A percentile compares a stretch with the other conserved stretches of the same genome.
Evolutionary conservation across 2,113 vertebrate genomes (phyloP).

Genomic region (Puntigrus tetrazona): DNA sequence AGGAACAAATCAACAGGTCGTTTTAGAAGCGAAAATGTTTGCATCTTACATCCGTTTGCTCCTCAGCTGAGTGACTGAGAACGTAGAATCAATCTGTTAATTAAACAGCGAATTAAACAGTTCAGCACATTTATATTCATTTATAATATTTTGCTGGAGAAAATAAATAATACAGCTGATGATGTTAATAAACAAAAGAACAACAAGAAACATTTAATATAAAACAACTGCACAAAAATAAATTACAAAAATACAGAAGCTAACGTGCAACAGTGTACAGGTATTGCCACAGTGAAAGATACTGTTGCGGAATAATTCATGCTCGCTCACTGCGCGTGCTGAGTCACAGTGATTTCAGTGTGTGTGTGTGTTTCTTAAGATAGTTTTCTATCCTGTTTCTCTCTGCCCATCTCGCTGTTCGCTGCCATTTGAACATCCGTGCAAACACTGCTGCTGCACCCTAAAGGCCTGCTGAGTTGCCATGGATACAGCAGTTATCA

Average conservation of each 20-base stretch:
- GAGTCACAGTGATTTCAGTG: neutral
- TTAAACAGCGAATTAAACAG: neutral
- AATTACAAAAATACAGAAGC: neutral
- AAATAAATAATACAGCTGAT: neutral
- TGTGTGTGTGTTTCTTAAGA: neutral
- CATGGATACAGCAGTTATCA: slow-evolving; percentile 47
- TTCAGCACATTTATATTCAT: neutral
- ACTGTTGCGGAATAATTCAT: neutral
- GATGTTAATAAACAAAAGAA: neutral
- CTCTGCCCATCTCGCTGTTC: neutral
- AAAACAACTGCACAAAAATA: neutral
- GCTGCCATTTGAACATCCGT: slow-evolving; percentile 11
- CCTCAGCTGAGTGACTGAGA: neutral
- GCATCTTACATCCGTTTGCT: neutral
- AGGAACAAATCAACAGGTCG: neutral
- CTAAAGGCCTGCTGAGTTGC: slow-evolving; percentile 36
- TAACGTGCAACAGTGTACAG: neutral
- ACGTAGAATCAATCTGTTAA: neutral
- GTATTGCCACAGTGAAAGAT: neutral
- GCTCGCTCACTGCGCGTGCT: neutral
- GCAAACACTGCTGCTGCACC: neutral
- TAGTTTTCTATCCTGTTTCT: neutral
- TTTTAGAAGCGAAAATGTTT: neutral
- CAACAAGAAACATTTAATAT: neutral
- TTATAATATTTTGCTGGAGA: neutral